phyloP scores from a whole-genome alignment of 2,113 vertebrate species.

The Pachypanchax playfairii region DNA sequence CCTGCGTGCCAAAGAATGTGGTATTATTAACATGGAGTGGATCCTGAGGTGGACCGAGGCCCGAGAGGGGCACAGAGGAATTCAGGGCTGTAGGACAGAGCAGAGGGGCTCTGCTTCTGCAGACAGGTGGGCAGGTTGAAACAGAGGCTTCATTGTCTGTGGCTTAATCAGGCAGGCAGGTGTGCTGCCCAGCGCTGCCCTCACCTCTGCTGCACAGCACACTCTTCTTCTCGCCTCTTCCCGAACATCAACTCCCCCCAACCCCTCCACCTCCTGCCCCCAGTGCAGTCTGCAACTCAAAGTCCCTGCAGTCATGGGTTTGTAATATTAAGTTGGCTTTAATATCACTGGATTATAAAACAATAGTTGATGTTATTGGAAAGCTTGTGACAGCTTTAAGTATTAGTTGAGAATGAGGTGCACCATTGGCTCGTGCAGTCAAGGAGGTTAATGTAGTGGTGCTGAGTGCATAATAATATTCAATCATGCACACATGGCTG shows the following conservation, averaged over 20 bases:
- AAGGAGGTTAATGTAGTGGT: conserved; percentile 40
- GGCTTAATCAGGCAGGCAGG: conserved; percentile 75
- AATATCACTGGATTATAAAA: conserved; percentile 47
- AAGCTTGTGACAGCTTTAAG: conserved; percentile 31
- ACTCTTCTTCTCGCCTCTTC: conserved; percentile 42
- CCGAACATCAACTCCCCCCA: conserved; percentile 19
- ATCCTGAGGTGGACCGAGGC: conserved; percentile 37
- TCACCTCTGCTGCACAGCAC: conserved; percentile 41
- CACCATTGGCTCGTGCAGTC: conserved; percentile 18
- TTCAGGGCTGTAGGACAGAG: conserved; percentile 63
- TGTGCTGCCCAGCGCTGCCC: conserved; percentile 61
- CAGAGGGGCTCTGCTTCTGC: conserved; percentile 55
- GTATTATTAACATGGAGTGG: conserved; percentile 40
- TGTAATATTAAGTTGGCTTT: conserved; percentile 43
- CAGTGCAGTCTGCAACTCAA: conserved; percentile 11
- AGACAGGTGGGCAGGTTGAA: conserved; percentile 76
- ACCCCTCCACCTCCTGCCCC: no score
- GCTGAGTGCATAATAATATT: conserved; percentile 45
- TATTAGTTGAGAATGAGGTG: conserved; percentile 20
- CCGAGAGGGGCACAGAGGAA: conserved; percentile 63
- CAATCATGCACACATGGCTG: conserved; percentile 27
- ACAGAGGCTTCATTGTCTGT: conserved; percentile 74
- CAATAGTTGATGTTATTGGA: conserved; percentile 38
- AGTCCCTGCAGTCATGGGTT: conserved; percentile 44
- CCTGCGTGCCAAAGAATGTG: conserved; percentile 30